phyloP scores from a whole-genome alignment of 1,140 invertebrate genomes.

The Mya arenaria region DNA sequence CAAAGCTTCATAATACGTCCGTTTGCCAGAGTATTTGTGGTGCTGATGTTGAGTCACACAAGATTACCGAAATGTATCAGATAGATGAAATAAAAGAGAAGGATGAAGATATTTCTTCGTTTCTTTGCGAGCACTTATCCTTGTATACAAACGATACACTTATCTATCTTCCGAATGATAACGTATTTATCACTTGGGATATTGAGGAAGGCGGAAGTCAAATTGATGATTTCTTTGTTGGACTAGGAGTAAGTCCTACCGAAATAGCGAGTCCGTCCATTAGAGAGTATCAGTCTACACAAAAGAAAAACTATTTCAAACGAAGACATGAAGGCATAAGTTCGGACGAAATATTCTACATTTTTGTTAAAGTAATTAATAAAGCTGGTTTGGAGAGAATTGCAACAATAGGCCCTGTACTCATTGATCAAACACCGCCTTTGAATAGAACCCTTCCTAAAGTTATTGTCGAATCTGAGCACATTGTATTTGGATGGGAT shows the following conservation, averaged over 20 bases:
- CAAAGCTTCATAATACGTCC: neutral
- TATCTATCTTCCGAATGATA: slow-evolving; percentile 54
- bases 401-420: slow-evolving; percentile 55
- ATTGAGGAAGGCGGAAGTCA: slow-evolving; percentile 53
- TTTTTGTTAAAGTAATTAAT: slow-evolving; percentile 59
- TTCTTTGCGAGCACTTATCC: slow-evolving; percentile 23
- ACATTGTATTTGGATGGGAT: slow-evolving; percentile 52
- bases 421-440: slow-evolving; percentile 66
- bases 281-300: neutral
- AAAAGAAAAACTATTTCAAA: slow-evolving; percentile 12
- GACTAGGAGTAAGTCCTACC: slow-evolving; percentile 40
- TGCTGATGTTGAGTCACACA: neutral
- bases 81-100: neutral
- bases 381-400: slow-evolving; percentile 59
- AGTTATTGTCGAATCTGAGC: neutral
- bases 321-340: slow-evolving; percentile 53
- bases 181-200: slow-evolving; percentile 46
- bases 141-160: neutral
- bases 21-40: slow-evolving; percentile 9
- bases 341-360: slow-evolving; percentile 50
- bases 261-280: slow-evolving; percentile 40
- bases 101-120: slow-evolving; percentile 14
- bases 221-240: slow-evolving; percentile 55
- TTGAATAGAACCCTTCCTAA: slow-evolving; percentile 21
- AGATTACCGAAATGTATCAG: neutral